Percentiles rank a stretch among this genome's conserved stretches.
Evolutionary conservation across 2,888 invertebrate species (phyloP).

Genomic region (Seira sanloemensis): DNA sequence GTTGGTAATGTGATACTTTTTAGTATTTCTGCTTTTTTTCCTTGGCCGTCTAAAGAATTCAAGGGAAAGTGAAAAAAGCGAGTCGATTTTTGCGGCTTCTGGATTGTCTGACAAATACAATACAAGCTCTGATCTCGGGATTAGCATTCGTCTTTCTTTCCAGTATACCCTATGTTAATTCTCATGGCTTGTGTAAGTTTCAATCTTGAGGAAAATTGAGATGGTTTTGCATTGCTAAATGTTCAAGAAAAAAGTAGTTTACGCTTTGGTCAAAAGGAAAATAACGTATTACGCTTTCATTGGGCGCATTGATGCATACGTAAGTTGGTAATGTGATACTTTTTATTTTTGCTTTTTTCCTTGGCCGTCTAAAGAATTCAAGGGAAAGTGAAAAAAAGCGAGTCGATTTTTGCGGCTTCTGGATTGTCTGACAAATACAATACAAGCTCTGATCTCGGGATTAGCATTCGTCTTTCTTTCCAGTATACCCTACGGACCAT

Average conservation of each 20-base stretch:
- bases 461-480: constrained; percentile 62
- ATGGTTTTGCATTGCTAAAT: constrained; percentile 33
- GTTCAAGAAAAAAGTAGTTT: constrained; percentile 28
- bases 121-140: constrained; percentile 54
- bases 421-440: constrained; percentile 56
- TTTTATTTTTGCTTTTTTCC: constrained; percentile 46
- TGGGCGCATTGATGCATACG: constrained; percentile 47
- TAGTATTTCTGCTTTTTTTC: constrained; percentile 49
- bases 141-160: constrained; percentile 62
- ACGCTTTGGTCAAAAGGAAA: constrained; percentile 48
- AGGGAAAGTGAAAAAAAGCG: constrained; percentile 21
- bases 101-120: constrained; percentile 56
- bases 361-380: constrained; percentile 25
- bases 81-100: constrained; percentile 23
- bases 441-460: constrained; percentile 54
- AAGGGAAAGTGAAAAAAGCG: constrained; percentile 19
- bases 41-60: constrained; percentile 12
- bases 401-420: constrained; percentile 23
- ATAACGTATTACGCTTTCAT: constrained; percentile 37
- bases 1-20: constrained; percentile 47
- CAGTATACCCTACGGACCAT: constrained; percentile 54
- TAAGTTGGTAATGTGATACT: constrained; percentile 55
- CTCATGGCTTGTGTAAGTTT: constrained; percentile 14
- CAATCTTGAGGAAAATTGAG: constrained; percentile 21
- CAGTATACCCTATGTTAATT: constrained; percentile 47